A percentile compares a stretch with the other conserved stretches of the same genome.
These are phyloP conservation scores for Chaetophractus vellerosus DNA, from an alignment of 2,797 vertebrate species.

Conservation along the genomic window DNA sequence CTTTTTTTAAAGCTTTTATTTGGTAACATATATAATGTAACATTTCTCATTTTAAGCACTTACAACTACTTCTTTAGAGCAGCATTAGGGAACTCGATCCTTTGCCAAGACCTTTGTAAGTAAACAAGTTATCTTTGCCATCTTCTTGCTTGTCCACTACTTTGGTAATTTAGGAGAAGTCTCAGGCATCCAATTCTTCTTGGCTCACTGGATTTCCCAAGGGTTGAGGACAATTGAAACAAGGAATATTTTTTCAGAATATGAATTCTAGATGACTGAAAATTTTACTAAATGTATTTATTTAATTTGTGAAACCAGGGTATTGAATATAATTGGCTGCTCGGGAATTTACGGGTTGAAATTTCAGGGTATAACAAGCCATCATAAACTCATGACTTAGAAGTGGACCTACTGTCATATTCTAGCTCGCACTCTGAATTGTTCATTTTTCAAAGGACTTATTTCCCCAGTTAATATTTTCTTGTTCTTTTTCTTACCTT, in stretches of 20 bases:
- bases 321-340: not conserved
- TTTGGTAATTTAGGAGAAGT: not conserved
- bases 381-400: not conserved
- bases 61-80: not conserved
- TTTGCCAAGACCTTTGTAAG: not conserved
- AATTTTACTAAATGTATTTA: not conserved
- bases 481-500: constrained; percentile 71
- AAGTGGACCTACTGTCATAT: not conserved
- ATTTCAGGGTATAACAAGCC: not conserved
- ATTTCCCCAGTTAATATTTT: constrained; percentile 52
- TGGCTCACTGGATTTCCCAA: not conserved
- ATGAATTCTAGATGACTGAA: constrained; percentile 13
- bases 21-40: no score
- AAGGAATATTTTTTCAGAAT: constrained; percentile 25
- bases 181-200: no score
- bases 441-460: constrained; percentile 38
- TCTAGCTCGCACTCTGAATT: not conserved
- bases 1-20: no score
- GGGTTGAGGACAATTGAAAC: not conserved
- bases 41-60: no score
- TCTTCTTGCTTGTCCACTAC: not conserved
- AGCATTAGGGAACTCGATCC: not conserved
- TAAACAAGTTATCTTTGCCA: not conserved
- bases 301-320: constrained; percentile 8
- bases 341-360: not conserved